A percentile compares a stretch with the other conserved stretches of the same genome.
Conservation (phyloP, 2,797 vertebrate genomes). For the Neomorphus geoffroyi region DNA sequence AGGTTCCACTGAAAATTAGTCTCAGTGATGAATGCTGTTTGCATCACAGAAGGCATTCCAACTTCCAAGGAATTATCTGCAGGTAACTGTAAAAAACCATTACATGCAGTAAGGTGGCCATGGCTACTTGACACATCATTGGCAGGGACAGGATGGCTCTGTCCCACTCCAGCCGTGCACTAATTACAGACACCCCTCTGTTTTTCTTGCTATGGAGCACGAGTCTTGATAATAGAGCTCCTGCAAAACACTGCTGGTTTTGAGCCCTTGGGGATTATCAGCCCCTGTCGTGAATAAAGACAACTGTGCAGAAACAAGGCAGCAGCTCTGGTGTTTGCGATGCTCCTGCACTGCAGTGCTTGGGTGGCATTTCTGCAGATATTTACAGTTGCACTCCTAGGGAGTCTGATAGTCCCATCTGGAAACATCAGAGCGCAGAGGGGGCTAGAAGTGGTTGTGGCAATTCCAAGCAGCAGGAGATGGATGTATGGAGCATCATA, state of each 20-base stretch:
- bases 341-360: background rate
- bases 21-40: background rate
- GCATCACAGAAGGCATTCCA: background rate
- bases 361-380: background rate
- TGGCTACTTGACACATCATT: background rate
- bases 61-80: background rate
- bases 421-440: background rate
- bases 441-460: background rate
- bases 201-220: background rate
- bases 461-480: constrained; percentile 33
- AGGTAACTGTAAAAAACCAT: background rate
- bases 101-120: background rate
- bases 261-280: background rate
- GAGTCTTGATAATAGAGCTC: background rate
- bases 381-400: constrained; percentile 6
- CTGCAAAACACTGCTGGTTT: background rate
- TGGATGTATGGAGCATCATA: background rate
- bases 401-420: constrained; percentile 29
- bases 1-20: background rate
- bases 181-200: background rate
- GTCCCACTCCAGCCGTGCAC: background rate
- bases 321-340: background rate
- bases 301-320: background rate
- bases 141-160: background rate
- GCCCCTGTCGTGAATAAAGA: background rate